Conservation (phyloP, 2,888 invertebrate genomes). For the Amphipoea oculea region DNA sequence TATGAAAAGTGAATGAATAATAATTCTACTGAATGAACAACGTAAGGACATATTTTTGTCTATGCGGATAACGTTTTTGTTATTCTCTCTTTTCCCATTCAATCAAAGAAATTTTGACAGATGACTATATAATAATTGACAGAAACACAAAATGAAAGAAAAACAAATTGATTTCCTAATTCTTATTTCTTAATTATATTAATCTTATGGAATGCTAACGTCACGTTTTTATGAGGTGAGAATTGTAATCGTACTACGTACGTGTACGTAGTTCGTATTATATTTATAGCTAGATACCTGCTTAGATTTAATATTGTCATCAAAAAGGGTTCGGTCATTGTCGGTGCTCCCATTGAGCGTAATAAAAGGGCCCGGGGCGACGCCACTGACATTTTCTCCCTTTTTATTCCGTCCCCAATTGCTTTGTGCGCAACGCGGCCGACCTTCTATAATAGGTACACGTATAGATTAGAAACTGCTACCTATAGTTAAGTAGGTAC, state of each 20-base stretch:
- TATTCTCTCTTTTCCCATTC: neutral
- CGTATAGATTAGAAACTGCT: conserved; percentile 13
- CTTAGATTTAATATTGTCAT: conserved; percentile 8
- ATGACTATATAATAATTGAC: neutral
- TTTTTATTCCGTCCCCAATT: conserved; percentile 21
- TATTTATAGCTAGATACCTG: conserved; percentile 12
- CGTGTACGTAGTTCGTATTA: neutral
- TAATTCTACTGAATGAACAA: conserved; percentile 35
- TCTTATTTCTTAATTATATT: neutral
- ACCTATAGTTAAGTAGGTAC: neutral
- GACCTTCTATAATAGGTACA: conserved; percentile 12
- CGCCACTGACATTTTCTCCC: conserved; percentile 47
- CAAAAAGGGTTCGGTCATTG: conserved; percentile 25
- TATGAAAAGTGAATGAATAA: neutral
- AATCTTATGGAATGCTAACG: conserved; percentile 39
- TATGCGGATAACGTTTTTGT: conserved; percentile 32
- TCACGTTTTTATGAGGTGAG: conserved; percentile 49
- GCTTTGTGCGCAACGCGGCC: conserved; percentile 47
- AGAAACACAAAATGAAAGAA: conserved; percentile 29
- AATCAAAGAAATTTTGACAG: conserved; percentile 22
- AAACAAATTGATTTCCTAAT: conserved; percentile 23
- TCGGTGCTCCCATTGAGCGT: conserved; percentile 19
- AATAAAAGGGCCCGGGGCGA: conserved; percentile 31
- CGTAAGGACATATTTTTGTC: conserved; percentile 48
- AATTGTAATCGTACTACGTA: conserved; percentile 5